Evolutionary conservation across 2,797 vertebrate genomes (phyloP).

Genomic region (Fratercula arctica): DNA sequence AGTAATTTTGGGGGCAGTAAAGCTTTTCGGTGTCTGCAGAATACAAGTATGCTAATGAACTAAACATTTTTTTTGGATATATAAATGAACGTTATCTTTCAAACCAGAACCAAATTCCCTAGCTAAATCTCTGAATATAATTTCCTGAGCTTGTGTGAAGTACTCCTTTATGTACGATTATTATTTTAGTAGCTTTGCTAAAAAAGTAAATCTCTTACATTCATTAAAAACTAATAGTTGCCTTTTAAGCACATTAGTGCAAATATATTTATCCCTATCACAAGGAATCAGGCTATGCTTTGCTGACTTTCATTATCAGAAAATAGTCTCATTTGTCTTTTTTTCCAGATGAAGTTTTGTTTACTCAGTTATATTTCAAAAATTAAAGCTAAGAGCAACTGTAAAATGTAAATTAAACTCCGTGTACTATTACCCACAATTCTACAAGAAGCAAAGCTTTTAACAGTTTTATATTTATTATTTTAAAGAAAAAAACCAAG

Average conservation of each 20-base stretch:
- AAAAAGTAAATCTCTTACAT: slow-evolving; percentile 47
- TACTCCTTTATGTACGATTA: slow-evolving; percentile 56
- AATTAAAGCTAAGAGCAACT: not conserved
- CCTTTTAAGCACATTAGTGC: slow-evolving; percentile 51
- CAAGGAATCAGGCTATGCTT: slow-evolving; percentile 40
- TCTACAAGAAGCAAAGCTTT: not conserved
- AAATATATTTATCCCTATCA: slow-evolving; percentile 42
- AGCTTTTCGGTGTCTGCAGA: slow-evolving; percentile 65
- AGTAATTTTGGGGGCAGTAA: slow-evolving; percentile 67
- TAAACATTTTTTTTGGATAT: slow-evolving; percentile 54
- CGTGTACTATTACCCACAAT: not conserved
- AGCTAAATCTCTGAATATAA: slow-evolving; percentile 68
- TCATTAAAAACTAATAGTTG: slow-evolving; percentile 56
- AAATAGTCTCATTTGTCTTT: not conserved
- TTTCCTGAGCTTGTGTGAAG: slow-evolving; percentile 62
- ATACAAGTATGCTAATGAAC: slow-evolving; percentile 72
- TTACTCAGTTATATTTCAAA: slow-evolving; percentile 12
- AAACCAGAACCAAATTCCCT: slow-evolving; percentile 75
- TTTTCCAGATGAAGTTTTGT: slow-evolving; percentile 21
- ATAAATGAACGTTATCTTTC: slow-evolving; percentile 75
- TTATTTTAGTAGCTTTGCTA: slow-evolving; percentile 65
- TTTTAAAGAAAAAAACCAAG: not conserved
- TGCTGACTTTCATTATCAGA: slow-evolving; percentile 18
- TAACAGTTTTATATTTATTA: not conserved
- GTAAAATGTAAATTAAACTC: not conserved